phyloP scores from a whole-genome alignment of 1,140 invertebrate species.

The Vanessa atalanta region DNA sequence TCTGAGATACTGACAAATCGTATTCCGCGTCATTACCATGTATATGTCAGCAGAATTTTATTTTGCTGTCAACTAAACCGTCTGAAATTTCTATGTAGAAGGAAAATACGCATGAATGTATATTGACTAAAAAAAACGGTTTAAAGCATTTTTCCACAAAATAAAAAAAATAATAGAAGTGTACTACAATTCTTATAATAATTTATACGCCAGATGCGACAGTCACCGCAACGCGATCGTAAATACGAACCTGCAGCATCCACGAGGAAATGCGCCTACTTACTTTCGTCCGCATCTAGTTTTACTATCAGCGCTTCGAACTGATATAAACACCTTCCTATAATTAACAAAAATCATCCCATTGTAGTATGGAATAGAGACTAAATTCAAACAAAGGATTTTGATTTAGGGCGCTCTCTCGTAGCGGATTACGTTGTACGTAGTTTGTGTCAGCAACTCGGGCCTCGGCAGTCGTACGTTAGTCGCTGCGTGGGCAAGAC shows the following conservation, averaged over 20 bases:
- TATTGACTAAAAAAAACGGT: neutral
- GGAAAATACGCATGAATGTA: neutral
- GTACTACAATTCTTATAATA: constrained; percentile 6
- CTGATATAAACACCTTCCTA: constrained; percentile 37
- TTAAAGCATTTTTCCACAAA: neutral
- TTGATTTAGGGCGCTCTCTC: constrained; percentile 37
- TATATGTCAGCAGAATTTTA: neutral
- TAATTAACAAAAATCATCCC: constrained; percentile 22
- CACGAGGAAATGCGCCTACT: constrained; percentile 71
- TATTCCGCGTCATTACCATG: neutral
- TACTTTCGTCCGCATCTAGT: constrained; percentile 74
- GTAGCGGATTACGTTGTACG: constrained; percentile 9
- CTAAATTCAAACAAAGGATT: neutral
- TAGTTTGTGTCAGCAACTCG: constrained; percentile 37
- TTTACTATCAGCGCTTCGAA: constrained; percentile 35
- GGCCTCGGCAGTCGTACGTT: constrained; percentile 58
- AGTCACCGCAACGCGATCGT: constrained; percentile 54
- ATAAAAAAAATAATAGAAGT: neutral
- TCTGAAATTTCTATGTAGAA: neutral
- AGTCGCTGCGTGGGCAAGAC: constrained; percentile 43
- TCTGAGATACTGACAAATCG: neutral
- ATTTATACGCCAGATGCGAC: constrained; percentile 49
- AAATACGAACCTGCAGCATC: constrained; percentile 60
- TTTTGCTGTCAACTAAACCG: neutral
- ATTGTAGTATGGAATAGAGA: constrained; percentile 4